Evolutionary conservation across 2,888 invertebrate genomes (phyloP), one percentile per base, ranked within the genome.

Genomic region (Catocala nupta): DNA sequence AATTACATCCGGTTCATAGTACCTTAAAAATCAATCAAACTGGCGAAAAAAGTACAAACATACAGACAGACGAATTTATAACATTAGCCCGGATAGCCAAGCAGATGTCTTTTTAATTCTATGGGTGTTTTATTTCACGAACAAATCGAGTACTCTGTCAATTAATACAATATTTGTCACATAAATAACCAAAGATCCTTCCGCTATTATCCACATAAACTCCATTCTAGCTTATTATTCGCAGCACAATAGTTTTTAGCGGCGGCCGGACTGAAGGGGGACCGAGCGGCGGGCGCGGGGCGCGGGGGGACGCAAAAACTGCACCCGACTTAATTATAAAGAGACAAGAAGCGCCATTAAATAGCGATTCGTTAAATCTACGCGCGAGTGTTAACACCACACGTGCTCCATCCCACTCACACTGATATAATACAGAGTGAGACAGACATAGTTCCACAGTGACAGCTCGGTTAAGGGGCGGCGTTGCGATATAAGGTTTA

Each of bases 401-500:
- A 81, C 73, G 75, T 86, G 72, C 67, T 65, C 82, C 63, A 51
- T 92, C 92, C 75, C 84, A 65, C 52, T 91, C 87, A 1, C 13
- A 25, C 73, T 1, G 51, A 64, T 63, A 61, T 11, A 7, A 0
- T 66, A 1, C 6, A 5, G 83, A 92, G 68, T 45, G 88, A 78
- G 91, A 89, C 71, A 73, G 73, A 25, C 43, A 58, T 77, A 84
- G 61, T 68, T 87, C 68, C 58, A 63, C 54, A 59, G 77, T 54
- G 75, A 96, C 81, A 96, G 96, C 97, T 62, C 33, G 97, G 12
- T 89, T 68, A 97, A 80, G 97, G 98, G 76, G 98, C 98, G 73
- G 92, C 82, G 90, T 84, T 80, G 78, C 82, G 88, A 91, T 92
- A 91, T 91, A 90, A 89, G 90, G 89, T 92, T 94, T 92, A 91